These are phyloP conservation scores for Lithophane semibrunnea DNA, from an alignment of 2,888 invertebrate genomes.

Conservation along the genomic window DNA sequence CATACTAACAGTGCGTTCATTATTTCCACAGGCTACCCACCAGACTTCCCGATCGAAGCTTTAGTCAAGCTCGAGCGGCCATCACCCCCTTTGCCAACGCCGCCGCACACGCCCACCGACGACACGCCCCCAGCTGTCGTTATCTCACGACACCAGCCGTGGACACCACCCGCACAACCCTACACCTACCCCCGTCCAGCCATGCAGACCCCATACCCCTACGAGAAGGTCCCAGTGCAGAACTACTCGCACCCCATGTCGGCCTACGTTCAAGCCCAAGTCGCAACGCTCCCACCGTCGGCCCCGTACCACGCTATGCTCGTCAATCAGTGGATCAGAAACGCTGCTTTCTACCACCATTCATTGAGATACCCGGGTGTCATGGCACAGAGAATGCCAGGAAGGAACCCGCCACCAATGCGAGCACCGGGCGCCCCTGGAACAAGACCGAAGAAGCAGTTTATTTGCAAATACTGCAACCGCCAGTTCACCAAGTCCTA, in stretches of 20 bases:
- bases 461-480: slow-evolving; percentile 99
- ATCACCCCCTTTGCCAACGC: slow-evolving; percentile 92
- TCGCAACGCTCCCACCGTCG: slow-evolving; percentile 84
- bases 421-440: slow-evolving; percentile 90
- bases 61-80: slow-evolving; percentile 91
- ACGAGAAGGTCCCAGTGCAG: slow-evolving; percentile 83
- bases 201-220: slow-evolving; percentile 84
- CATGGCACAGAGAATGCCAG: slow-evolving; percentile 88
- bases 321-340: slow-evolving; percentile 94
- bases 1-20: slow-evolving; percentile 49
- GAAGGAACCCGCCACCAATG: slow-evolving; percentile 89
- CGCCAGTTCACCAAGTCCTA: slow-evolving; percentile 99
- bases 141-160: slow-evolving; percentile 84
- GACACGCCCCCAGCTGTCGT: slow-evolving; percentile 89
- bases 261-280: slow-evolving; percentile 87
- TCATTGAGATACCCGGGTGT: slow-evolving; percentile 87
- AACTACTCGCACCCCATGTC: slow-evolving; percentile 85
- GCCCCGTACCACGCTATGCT: slow-evolving; percentile 91
- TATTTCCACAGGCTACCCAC: slow-evolving; percentile 88
- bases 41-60: slow-evolving; percentile 90
- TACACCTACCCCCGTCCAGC: slow-evolving; percentile 82
- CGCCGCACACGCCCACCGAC: slow-evolving; percentile 94
- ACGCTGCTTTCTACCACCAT: slow-evolving; percentile 92
- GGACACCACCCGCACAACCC: slow-evolving; percentile 80
- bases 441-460: slow-evolving; percentile 94